Base-by-base conservation (phyloP, 2,113 vertebrate genomes). In the Aphelocoma coerulescens region DNA sequence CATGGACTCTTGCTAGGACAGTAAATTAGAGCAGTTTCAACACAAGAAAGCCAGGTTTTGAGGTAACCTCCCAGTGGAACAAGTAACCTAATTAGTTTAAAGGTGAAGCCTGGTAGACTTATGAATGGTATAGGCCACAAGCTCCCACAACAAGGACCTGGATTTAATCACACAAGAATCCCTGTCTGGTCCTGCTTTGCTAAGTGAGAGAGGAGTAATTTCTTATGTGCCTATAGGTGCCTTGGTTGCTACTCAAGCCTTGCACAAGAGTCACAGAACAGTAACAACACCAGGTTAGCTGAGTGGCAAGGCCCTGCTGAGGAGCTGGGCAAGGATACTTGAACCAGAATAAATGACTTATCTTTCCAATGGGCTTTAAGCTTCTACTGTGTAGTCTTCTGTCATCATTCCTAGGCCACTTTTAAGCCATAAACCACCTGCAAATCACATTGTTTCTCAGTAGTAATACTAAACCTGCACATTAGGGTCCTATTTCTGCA, bases 21-120 rank as follows among this genome's bases (percentile, higher is more conserved):
- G 30, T 61, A 81, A 91, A 94, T 55, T 23, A 66, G 76, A 92
- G 35, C 72, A 43, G 43, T 65, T 91, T 55, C 24, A 39, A 44
- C 32, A 67, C 2, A 43, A 57, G 52, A 57, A 69, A 67, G 71
- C 6, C 69, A 85, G 22, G 49, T 91, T 94, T 92, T 81, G 62
- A 93, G 82, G 88, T 51, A 93, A 51, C 23, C 39, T 89, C 83
- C 83, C 91, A 37, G 76, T 8, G 68, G 91, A 95, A n/a, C 28
- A 39, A 73, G 77, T 75, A 84, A 89, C 89, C 89, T 89, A 91
- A 95, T 93, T 86, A 94, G 62, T 82, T 91, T 61, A 30, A 83
- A 84, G 59, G 88, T 24, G n/a, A 84, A 91, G 67, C n/a, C 57
- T 51, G 43, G 44, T 48, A 35, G 51, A 80, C 43, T 89, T 78